phyloP scores from a whole-genome alignment of 1,140 invertebrate genomes.

The Brachionus paranguensis region DNA sequence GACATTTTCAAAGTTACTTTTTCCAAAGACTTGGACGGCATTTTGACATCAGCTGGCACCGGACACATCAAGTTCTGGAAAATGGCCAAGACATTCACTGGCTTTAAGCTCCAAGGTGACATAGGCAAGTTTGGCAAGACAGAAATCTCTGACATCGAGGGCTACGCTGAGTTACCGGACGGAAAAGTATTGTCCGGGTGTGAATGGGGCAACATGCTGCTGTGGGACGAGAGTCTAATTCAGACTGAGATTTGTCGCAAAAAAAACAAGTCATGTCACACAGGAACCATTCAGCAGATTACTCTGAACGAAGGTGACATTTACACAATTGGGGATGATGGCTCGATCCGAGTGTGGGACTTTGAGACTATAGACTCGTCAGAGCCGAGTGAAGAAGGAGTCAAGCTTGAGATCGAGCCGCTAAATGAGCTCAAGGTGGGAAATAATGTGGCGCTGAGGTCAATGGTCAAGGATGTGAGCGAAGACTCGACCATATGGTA shows the following conservation, averaged over 20 bases:
- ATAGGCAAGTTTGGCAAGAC: constrained; percentile 80
- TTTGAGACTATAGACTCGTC: constrained; percentile 77
- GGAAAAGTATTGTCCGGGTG: constrained; percentile 77
- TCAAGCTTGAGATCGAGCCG: constrained; percentile 73
- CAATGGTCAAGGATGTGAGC: constrained; percentile 57
- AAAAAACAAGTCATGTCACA: constrained; percentile 66
- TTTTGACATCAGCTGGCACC: constrained; percentile 68
- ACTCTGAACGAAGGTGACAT: constrained; percentile 63
- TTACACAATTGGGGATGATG: constrained; percentile 67
- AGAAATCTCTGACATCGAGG: constrained; percentile 77
- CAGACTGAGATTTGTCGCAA: constrained; percentile 70
- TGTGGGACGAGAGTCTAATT: constrained; percentile 79
- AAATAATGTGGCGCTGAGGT: constrained; percentile 56
- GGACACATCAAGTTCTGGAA: constrained; percentile 87
- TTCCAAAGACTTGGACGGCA: constrained; percentile 68
- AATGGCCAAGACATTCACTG: constrained; percentile 79
- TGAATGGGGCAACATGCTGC: constrained; percentile 78
- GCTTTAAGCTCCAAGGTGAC: constrained; percentile 76
- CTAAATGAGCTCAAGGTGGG: constrained; percentile 67
- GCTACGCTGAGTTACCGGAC: constrained; percentile 74
- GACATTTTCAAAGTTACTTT: constrained; percentile 70
- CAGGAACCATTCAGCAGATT: constrained; percentile 67
- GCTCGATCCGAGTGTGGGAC: constrained; percentile 73
- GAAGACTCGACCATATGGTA: constrained; percentile 62
- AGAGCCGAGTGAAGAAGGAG: constrained; percentile 68